Evolutionary conservation across 2,113 vertebrate genomes (phyloP).

Genomic region (Sphyrna mokarran): DNA sequence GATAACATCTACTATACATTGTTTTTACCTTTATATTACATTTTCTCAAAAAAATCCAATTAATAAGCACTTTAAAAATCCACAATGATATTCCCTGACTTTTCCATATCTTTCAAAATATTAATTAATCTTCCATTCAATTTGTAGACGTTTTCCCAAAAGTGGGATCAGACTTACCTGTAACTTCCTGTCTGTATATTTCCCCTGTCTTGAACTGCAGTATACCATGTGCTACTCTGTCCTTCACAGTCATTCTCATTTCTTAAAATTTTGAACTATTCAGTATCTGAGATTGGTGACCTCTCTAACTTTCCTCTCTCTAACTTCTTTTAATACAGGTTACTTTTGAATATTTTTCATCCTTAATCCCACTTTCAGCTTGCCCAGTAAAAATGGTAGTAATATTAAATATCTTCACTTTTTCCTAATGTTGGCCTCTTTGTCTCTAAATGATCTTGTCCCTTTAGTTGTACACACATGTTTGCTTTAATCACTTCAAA

Average conservation of each 20-base stretch:
- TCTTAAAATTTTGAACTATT: background rate
- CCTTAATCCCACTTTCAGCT: background rate
- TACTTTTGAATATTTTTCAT: background rate
- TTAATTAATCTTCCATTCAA: background rate
- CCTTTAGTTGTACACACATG: background rate
- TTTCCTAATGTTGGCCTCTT: background rate
- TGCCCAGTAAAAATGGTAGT: background rate
- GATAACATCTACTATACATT: background rate
- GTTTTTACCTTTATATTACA: background rate
- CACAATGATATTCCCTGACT: background rate
- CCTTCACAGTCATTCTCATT: background rate
- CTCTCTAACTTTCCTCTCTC: background rate
- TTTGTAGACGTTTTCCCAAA: background rate
- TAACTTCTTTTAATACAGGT: background rate
- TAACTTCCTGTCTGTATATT: background rate
- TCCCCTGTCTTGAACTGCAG: background rate
- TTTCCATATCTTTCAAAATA: background rate
- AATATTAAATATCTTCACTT: background rate
- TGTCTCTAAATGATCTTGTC: background rate
- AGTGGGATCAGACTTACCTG: background rate
- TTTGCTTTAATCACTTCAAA: background rate
- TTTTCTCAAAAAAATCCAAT: background rate
- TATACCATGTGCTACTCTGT: background rate
- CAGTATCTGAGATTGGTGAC: too few species aligned
- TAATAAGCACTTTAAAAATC: background rate